Evolutionary conservation across 2,888 invertebrate genomes (phyloP).

Genomic region (Andrena marginata): DNA sequence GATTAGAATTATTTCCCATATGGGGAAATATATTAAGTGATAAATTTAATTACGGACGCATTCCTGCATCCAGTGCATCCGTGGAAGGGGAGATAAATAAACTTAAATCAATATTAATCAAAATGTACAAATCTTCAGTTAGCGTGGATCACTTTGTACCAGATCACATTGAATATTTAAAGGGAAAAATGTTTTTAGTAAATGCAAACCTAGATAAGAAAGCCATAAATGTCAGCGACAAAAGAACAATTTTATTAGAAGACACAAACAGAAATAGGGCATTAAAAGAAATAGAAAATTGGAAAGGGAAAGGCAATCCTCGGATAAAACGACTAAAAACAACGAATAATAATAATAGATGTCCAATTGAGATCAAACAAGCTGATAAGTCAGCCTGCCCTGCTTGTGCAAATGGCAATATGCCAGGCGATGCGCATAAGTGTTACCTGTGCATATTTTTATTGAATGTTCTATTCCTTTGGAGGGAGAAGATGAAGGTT

Average conservation of each 20-base stretch:
- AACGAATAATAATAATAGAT: too few relatives aligned
- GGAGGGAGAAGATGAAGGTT: background rate
- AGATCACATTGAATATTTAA: background rate
- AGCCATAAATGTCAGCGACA: background rate
- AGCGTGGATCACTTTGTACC: background rate
- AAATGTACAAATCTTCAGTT: background rate
- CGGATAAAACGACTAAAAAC: background rate
- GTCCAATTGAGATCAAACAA: too few relatives aligned
- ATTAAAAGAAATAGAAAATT: background rate
- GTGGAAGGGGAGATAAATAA: background rate
- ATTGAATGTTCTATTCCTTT: background rate
- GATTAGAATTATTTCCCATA: conserved; percentile 9
- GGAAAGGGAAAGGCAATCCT: background rate
- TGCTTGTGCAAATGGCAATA: too few relatives aligned
- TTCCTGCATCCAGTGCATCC: conserved; percentile 3
- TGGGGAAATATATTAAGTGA: background rate
- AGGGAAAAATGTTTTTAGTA: background rate
- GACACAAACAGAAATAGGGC: background rate
- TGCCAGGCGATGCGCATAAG: background rate
- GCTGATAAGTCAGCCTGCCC: too few relatives aligned
- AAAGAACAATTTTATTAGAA: background rate
- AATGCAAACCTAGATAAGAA: background rate
- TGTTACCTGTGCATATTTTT: background rate
- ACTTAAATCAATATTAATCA: background rate
- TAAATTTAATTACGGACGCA: background rate